Conservation (phyloP, 2,797 vertebrate genomes). For the Heliangelus exortis region DNA sequence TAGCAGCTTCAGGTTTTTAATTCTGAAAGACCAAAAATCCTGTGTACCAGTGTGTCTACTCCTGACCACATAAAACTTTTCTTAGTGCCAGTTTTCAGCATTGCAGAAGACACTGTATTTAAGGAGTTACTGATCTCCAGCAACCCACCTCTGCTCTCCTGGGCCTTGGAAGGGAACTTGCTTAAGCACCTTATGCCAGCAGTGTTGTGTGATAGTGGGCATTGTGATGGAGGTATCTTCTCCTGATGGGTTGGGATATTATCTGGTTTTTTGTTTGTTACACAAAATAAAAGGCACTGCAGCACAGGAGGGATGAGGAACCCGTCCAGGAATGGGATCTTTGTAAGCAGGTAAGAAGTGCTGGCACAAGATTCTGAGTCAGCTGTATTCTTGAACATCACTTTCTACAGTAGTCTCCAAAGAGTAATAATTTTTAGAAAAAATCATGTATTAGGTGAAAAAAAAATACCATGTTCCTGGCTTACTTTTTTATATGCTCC, state of each 20-base stretch:
- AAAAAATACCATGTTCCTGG: not conserved
- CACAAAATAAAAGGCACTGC: not conserved
- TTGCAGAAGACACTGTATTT: not conserved
- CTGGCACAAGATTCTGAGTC: not conserved
- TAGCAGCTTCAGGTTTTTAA: not conserved
- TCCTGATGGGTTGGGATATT: not conserved
- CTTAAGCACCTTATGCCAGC: not conserved
- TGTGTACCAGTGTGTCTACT: not conserved
- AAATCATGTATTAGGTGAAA: not conserved
- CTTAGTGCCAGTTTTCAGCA: not conserved
- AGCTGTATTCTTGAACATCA: not conserved
- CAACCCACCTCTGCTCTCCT: not conserved
- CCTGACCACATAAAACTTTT: not conserved
- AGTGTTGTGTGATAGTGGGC: not conserved
- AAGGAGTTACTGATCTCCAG: not conserved
- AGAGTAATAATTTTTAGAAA: not conserved
- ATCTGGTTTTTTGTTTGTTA: not conserved
- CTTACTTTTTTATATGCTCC: constrained; percentile 37
- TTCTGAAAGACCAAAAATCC: not conserved
- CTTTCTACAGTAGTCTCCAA: not conserved
- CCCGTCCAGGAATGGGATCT: fast-evolving
- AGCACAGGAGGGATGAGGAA: not conserved
- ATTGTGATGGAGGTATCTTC: not conserved
- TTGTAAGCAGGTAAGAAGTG: not conserved
- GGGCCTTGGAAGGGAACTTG: not conserved